A percentile compares a stretch with the other conserved stretches of the same genome.
Conservation (phyloP, 2,888 invertebrate genomes). For the Diarsia mendica region DNA sequence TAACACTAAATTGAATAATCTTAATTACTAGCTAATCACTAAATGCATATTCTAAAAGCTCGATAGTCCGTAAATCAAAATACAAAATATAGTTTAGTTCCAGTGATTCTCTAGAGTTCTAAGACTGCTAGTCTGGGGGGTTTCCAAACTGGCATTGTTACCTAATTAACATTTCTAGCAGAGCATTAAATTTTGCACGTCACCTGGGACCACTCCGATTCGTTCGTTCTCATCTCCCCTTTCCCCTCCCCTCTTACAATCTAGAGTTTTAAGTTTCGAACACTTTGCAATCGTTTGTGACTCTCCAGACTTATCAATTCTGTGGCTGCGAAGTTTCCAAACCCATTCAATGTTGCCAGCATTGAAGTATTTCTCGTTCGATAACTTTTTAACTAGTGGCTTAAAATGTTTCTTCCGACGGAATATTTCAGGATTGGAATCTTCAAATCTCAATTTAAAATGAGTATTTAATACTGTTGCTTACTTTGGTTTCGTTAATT, state of each 20-base stretch:
- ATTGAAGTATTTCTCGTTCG: constrained; percentile 34
- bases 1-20: constrained; percentile 1
- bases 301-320: constrained; percentile 40
- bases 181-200: constrained; percentile 38
- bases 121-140: constrained; percentile 12
- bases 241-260: constrained; percentile 3
- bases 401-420: constrained; percentile 18
- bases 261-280: constrained; percentile 42
- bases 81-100: constrained; percentile 7
- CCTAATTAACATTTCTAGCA: constrained; percentile 54
- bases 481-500: too few species aligned
- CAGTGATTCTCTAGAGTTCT: neutral
- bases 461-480: neutral
- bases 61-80: neutral
- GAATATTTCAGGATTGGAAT: constrained; percentile 1
- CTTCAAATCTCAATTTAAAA: neutral
- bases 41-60: constrained; percentile 1
- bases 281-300: constrained; percentile 35
- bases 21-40: neutral
- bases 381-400: constrained; percentile 29
- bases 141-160: constrained; percentile 38
- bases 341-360: constrained; percentile 34
- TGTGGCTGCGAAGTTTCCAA: constrained; percentile 32
- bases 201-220: constrained; percentile 44
- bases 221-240: constrained; percentile 5